Evolutionary conservation across 2,113 vertebrate genomes (phyloP), one percentile per base, ranked within the genome.

Genomic region (Trichomycterus rosablanca): DNA sequence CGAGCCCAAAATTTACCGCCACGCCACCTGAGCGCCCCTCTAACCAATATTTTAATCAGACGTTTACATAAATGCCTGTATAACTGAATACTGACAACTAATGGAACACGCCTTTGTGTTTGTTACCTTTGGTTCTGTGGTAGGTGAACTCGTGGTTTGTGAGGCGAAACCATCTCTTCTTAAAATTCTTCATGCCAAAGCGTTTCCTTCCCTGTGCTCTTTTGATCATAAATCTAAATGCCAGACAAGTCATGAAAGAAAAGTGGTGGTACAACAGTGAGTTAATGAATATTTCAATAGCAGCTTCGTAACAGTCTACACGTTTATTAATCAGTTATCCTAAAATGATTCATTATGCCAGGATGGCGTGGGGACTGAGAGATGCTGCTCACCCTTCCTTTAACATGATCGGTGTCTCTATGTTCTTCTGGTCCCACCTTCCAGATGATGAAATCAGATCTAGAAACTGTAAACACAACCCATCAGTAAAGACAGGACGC

Each of bases 181-280:
- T 99, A 76, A 99, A 99, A 76, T 99, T 99, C 82, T 98, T 99
- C 87, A 95, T 93, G 20, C 96, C 94, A 57, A 99, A 97, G 4
- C 93, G 88, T 53, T 98, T 99, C 54, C 96, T 92, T 37, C 96
- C 96, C 66, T 99, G 96, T 0, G 96, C 96, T 76, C 96, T 82
- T 81, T 99, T 99, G 57, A 97, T 97, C 95, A 99, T 98, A 75
- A 97, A 92, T 75, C 96, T 99, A 73, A 18, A 54, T 11, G 20
- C 2, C 22, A 16, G 16, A 37, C 34, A 11, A 11, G 34, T 37
- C 34, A 42, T 2, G 30, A 6, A 28, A 6, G 28, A 49, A 22
- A 68, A 8, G 59, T 10, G 3, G 3, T 30, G 3, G 7, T 30
- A 30, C 26, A n/a, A n/a, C n/a, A n/a, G n/a, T 30, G 26, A 30